Evolutionary conservation across 2,888 invertebrate species (phyloP).

Genomic region (Magallana nippona): DNA sequence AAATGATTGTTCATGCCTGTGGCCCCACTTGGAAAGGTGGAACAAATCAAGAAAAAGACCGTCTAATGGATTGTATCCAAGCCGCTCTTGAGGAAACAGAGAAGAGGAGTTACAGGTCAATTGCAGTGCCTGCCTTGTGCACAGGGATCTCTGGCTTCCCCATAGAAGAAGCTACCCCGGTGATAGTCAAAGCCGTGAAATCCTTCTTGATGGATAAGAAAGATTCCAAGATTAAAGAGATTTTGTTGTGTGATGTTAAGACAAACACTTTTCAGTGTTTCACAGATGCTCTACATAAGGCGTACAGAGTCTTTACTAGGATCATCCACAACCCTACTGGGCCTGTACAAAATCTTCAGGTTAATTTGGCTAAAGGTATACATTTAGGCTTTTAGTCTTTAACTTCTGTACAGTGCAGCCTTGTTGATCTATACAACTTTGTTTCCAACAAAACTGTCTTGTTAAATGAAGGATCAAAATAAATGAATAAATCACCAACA

Average conservation of each 20-base stretch:
- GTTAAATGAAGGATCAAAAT: too few species aligned
- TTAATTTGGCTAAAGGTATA: neutral
- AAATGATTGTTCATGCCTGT: conserved; percentile 57
- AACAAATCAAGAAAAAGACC: conserved; percentile 36
- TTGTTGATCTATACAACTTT: too few species aligned
- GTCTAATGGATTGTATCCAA: conserved; percentile 52
- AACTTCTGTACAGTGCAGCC: too few species aligned
- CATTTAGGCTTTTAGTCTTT: too few species aligned
- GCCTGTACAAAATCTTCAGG: neutral
- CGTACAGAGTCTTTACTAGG: neutral
- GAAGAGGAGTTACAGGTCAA: conserved; percentile 44
- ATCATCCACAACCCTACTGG: neutral
- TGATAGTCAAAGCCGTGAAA: conserved; percentile 49
- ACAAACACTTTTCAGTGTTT: conserved; percentile 53
- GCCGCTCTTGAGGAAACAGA: conserved; percentile 54
- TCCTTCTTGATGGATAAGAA: conserved; percentile 53
- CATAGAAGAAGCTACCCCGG: conserved; percentile 47
- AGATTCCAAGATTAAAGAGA: conserved; percentile 48
- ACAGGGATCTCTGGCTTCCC: conserved; percentile 63
- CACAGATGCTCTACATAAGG: conserved; percentile 47
- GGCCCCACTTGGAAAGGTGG: conserved; percentile 52
- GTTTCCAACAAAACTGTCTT: too few species aligned
- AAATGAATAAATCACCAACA: too few species aligned
- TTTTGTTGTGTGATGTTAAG: conserved; percentile 59
- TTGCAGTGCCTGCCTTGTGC: conserved; percentile 69